phyloP scores from a whole-genome alignment of 2,888 invertebrate species.

The Xylota sylvarum region DNA sequence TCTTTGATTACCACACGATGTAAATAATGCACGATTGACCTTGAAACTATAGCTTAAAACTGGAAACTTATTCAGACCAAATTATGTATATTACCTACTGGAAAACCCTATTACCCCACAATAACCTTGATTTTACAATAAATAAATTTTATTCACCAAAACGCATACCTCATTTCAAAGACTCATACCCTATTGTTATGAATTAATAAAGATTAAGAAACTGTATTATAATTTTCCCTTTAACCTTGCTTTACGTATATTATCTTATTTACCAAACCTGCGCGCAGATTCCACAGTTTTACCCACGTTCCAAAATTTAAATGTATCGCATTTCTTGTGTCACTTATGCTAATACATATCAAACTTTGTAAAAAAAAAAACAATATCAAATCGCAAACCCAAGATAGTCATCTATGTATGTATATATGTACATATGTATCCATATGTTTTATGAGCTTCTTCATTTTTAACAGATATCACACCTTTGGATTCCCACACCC shows the following conservation, averaged over 20 bases:
- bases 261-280: neutral
- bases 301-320: conserved; percentile 9
- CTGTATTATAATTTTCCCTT: neutral
- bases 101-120: conserved; percentile 9
- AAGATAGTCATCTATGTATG: neutral
- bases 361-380: conserved; percentile 17
- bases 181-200: neutral
- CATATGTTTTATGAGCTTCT: neutral
- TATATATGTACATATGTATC: too few relatives aligned
- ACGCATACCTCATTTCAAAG: conserved; percentile 1
- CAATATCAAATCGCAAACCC: conserved; percentile 10
- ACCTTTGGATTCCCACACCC: conserved; percentile 3
- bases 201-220: conserved; percentile 13
- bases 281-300: neutral
- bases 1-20: neutral
- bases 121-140: conserved; percentile 26
- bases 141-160: neutral
- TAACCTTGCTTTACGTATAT: conserved; percentile 11
- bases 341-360: conserved; percentile 32
- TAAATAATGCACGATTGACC: neutral
- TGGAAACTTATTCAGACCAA: neutral
- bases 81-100: neutral
- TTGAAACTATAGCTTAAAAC: neutral
- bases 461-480: neutral
- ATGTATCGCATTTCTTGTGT: conserved; percentile 29